Evolutionary conservation across 2,888 invertebrate genomes (phyloP).

Genomic region (Dasypolia templi): DNA sequence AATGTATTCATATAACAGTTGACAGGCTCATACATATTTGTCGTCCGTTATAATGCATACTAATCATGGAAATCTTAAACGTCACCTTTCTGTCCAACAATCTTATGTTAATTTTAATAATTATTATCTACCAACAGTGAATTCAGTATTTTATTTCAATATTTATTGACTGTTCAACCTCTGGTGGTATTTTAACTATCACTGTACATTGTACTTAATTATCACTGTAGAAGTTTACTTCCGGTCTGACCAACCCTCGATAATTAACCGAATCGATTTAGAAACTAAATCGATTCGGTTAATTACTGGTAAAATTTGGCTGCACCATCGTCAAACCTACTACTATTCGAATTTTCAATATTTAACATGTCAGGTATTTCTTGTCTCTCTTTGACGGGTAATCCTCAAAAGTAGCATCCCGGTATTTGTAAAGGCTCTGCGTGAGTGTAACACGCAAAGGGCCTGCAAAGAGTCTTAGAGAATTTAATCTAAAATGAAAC

Average conservation of each 20-base stretch:
- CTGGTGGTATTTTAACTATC: background rate
- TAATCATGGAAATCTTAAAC: conserved; percentile 41
- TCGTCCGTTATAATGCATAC: conserved; percentile 40
- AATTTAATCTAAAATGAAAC: conserved; percentile 51
- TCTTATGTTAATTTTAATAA: conserved; percentile 30
- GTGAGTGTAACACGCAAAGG: conserved; percentile 34
- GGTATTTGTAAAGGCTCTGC: conserved; percentile 28
- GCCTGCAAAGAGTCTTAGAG: conserved; percentile 25
- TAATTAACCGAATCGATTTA: background rate
- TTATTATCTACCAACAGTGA: conserved; percentile 20
- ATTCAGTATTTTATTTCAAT: conserved; percentile 24
- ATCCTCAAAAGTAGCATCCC: conserved; percentile 32
- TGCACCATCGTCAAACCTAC: background rate
- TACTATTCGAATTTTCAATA: background rate
- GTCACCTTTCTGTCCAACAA: background rate
- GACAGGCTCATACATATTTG: conserved; percentile 59
- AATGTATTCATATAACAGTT: conserved; percentile 45
- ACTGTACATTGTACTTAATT: background rate
- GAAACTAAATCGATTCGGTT: too few relatives aligned
- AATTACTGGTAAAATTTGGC: background rate
- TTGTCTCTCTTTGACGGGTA: conserved; percentile 10
- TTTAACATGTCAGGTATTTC: conserved; percentile 1
- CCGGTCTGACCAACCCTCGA: background rate
- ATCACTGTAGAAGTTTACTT: background rate
- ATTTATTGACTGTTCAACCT: conserved; percentile 4